Evolutionary conservation across 2,113 vertebrate genomes (phyloP), one percentile per base, ranked within the genome.

Genomic region (Ploceus nigricollis): DNA sequence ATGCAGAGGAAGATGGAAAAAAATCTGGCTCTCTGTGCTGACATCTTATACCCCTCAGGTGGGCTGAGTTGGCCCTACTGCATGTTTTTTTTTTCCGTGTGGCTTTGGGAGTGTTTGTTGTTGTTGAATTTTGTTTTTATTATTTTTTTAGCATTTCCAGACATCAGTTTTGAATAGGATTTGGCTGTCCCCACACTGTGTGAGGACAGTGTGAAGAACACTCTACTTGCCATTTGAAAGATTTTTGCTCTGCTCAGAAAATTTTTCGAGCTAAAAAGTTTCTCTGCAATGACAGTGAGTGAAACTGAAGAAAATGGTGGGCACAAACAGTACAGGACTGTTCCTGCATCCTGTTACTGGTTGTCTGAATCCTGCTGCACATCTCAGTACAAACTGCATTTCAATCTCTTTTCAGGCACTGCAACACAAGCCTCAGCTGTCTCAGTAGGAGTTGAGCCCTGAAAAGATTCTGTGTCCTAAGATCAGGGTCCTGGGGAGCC

Each of bases 21-120:
- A 64, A 82, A 60, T 7, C 15, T 70, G 25, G 3, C 24, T 79
- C 8, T 80, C 15, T 61, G 5, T 82, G 45, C 39, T 80, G 63
- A 27, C 5, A 35, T 78, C 25, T 31, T 66, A 6, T 18, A 44
- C 5, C 11, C 16, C 35, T 56, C 44, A 71, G 40, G 13, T 23
- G 24, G 48, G 9, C 63, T 69, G 79, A 22, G 10, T 50, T 87
- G 42, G 11, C 10, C 22, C 12, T 22, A 22, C 11, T 53, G 8
- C 66, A 37, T 0, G 0, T 27, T 63, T 63, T 27, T 6, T 17
- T 66, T 39, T 80, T 23, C 8, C 33, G 3, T 53, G 7, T 27
- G 31, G 2, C 10, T 35, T 63, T 48, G 22, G 31, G 24, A 39
- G 5, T 54, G 28, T 15, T 27, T 35, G 20, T 53, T 40, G 16